Percentiles rank a stretch among this genome's conserved stretches.
These are phyloP conservation scores for Ctenomys sociabilis DNA, from an alignment of 2,113 vertebrate genomes.

Conservation along the genomic window DNA sequence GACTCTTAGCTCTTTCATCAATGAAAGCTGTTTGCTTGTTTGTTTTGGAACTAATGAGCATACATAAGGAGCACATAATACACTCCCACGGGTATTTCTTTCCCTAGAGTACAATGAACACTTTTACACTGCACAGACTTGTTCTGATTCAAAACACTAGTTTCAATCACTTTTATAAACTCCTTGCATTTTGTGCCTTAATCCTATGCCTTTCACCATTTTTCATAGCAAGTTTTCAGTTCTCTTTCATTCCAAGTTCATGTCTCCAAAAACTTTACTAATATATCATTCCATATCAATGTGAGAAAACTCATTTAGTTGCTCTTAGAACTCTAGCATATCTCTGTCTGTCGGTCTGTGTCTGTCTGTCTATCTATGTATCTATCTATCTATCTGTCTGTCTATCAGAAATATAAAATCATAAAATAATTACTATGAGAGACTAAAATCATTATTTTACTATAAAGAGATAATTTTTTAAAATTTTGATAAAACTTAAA, in stretches of 20 bases:
- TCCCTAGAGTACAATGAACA: neutral
- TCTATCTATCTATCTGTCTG: neutral
- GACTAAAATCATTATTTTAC: neutral
- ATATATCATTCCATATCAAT: neutral
- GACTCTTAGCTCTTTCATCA: neutral
- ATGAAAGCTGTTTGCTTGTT: neutral
- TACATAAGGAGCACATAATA: neutral
- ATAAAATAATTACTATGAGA: neutral
- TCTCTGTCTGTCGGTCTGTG: accelerated
- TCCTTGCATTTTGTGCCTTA: neutral
- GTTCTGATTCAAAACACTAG: slow-evolving; percentile 36
- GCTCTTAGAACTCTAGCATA: neutral
- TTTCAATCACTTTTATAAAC: neutral
- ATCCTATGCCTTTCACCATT: neutral
- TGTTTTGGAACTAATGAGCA: slow-evolving; percentile 25
- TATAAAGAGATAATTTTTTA: neutral
- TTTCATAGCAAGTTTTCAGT: neutral
- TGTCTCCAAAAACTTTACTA: neutral
- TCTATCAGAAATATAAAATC: neutral
- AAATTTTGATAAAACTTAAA: neutral
- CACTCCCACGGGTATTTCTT: neutral
- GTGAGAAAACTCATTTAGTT: neutral
- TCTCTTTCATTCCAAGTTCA: neutral
- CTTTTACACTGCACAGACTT: neutral
- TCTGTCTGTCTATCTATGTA: neutral